Conservation (phyloP, 2,888 invertebrate species). For the Netelia virgata region DNA sequence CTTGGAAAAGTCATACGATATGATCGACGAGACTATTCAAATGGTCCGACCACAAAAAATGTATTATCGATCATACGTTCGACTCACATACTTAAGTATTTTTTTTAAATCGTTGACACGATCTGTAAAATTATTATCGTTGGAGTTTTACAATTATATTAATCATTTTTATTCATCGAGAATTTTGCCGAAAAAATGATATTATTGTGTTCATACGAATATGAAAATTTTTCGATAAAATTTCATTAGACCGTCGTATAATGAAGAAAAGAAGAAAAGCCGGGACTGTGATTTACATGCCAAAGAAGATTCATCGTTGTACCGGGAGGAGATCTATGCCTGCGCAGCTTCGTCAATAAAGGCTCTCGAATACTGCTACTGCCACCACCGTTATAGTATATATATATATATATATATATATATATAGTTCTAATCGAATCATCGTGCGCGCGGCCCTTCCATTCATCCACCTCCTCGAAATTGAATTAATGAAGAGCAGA, state of each 20-base stretch:
- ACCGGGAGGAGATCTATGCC: neutral
- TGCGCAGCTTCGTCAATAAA: constrained; percentile 49
- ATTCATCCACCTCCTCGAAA: constrained; percentile 63
- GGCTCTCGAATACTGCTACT: constrained; percentile 44
- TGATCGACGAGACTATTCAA: neutral
- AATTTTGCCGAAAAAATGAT: neutral
- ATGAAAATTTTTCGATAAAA: neutral
- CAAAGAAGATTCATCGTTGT: constrained; percentile 41
- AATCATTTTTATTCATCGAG: too few relatives aligned
- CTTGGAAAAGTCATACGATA: neutral
- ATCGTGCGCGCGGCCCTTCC: constrained; percentile 50
- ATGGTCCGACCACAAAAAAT: neutral
- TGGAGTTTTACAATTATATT: neutral
- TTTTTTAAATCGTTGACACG: neutral
- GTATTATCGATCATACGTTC: neutral
- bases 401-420: constrained; percentile 27
- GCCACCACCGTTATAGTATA: constrained; percentile 1
- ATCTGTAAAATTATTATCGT: neutral
- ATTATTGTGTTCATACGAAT: neutral
- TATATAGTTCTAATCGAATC: constrained; percentile 62
- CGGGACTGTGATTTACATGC: constrained; percentile 11
- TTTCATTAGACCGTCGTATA: neutral
- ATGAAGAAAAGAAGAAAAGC: constrained; percentile 19
- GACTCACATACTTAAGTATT: neutral
- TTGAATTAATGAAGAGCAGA: constrained; percentile 74